These are phyloP conservation scores for Rallus crepitans DNA, from an alignment of 2,797 vertebrate genomes.

Conservation along the genomic window DNA sequence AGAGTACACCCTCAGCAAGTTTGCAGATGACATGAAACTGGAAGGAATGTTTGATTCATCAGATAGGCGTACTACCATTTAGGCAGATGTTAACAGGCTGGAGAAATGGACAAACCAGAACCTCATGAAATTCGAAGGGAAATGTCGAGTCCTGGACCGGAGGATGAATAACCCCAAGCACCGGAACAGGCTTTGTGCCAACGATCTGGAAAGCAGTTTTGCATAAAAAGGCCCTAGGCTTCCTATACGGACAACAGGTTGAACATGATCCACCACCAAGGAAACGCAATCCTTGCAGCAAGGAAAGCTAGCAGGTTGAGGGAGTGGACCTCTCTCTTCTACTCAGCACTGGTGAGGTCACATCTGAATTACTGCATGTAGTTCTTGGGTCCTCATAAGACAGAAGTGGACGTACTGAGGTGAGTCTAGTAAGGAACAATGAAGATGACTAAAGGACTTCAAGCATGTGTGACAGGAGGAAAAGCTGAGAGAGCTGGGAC, in stretches of 20 bases:
- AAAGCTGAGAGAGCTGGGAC: not conserved
- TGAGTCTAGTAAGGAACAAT: not conserved
- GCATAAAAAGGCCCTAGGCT: not conserved
- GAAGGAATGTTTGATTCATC: not conserved
- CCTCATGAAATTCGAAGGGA: not conserved
- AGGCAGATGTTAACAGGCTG: not conserved
- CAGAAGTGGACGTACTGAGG: not conserved
- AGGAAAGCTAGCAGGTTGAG: not conserved
- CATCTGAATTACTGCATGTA: not conserved
- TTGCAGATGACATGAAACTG: not conserved
- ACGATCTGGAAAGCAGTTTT: not conserved
- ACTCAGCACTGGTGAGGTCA: not conserved
- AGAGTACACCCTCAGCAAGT: not conserved
- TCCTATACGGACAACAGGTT: not conserved
- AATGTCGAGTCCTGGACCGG: not conserved
- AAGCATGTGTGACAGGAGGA: not conserved
- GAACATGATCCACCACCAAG: not conserved
- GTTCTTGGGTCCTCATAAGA: not conserved
- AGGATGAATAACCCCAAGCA: not conserved
- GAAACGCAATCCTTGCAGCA: not conserved
- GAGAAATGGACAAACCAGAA: not conserved
- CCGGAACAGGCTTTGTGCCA: not conserved
- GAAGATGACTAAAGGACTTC: not conserved
- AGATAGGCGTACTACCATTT: not conserved
- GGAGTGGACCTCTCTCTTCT: not conserved